A percentile compares a stretch with the other conserved stretches of the same genome.
Conservation (phyloP, 2,888 invertebrate species). For the Luffia ferchaultella region DNA sequence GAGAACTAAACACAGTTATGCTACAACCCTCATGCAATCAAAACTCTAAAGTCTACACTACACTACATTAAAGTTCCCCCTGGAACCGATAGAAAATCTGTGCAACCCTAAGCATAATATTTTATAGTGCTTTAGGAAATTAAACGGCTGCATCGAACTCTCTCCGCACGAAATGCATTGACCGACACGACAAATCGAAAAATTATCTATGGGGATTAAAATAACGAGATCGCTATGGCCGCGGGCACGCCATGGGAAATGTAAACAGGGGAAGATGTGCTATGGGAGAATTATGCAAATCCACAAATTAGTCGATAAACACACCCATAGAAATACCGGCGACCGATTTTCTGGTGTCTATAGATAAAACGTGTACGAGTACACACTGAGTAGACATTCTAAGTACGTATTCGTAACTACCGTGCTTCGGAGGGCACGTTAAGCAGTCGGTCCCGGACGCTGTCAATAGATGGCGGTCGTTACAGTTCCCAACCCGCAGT, state of each 20-base stretch:
- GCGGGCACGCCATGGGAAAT: constrained; percentile 47
- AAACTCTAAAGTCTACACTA: background rate
- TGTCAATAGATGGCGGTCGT: too few relatives aligned
- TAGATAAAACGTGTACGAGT: too few relatives aligned
- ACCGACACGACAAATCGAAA: constrained; percentile 38
- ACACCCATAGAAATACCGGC: constrained; percentile 12
- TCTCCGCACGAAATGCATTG: too few relatives aligned
- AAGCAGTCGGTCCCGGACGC: too few relatives aligned
- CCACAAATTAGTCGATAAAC: constrained; percentile 50
- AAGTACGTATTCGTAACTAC: too few relatives aligned
- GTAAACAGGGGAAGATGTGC: constrained; percentile 40
- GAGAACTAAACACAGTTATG: background rate
- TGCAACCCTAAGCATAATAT: background rate
- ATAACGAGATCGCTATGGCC: constrained; percentile 47
- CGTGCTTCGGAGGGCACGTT: too few relatives aligned
- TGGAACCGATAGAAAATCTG: background rate
- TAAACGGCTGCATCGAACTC: background rate
- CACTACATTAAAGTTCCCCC: background rate
- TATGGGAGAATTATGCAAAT: constrained; percentile 32
- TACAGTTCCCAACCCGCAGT: too few relatives aligned
- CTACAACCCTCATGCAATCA: background rate
- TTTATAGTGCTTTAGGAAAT: background rate
- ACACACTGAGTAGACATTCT: too few relatives aligned
- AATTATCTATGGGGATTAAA: constrained; percentile 51
- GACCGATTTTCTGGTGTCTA: too few relatives aligned